phyloP scores from a whole-genome alignment of 2,797 vertebrate species.

The Sebastiscus albofasciatus region DNA sequence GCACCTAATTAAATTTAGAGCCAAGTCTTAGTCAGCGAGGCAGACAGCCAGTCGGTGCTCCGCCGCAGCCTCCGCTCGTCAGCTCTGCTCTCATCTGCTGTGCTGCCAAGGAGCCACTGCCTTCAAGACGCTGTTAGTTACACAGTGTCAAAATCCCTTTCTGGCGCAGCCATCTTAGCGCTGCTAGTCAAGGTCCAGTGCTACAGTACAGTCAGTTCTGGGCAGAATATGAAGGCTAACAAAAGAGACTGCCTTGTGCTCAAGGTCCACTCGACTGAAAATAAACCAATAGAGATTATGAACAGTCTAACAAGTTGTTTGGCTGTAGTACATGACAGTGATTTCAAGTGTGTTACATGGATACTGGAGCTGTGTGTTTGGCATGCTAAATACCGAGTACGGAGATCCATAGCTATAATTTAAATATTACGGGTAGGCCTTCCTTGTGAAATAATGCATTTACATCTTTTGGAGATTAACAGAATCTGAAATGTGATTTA shows the following conservation, averaged over 20 bases:
- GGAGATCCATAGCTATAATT: background rate
- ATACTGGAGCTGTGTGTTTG: background rate
- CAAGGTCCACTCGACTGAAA: constrained; percentile 22
- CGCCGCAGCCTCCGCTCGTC: constrained; percentile 21
- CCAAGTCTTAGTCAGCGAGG: constrained; percentile 35
- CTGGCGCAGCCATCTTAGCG: constrained; percentile 12
- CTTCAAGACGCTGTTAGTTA: constrained; percentile 34
- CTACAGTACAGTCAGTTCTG: background rate
- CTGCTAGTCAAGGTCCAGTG: constrained; percentile 33
- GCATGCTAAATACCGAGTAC: background rate
- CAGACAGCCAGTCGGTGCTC: constrained; percentile 35
- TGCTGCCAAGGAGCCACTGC: constrained; percentile 34
- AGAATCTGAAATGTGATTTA: background rate
- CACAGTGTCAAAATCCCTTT: constrained; percentile 34
- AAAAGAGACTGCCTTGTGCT: background rate
- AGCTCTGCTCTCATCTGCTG: constrained; percentile 31
- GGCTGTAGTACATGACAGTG: background rate
- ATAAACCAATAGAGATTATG: background rate
- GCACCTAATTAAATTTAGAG: constrained; percentile 58
- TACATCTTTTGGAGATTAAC: background rate
- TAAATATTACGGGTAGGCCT: background rate
- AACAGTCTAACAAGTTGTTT: background rate
- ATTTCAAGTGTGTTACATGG: background rate
- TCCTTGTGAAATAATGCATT: constrained; percentile 7
- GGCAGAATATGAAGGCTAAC: constrained; percentile 11